Conservation (phyloP, 2,113 vertebrate species). For the Poeciliopsis retropinna region DNA sequence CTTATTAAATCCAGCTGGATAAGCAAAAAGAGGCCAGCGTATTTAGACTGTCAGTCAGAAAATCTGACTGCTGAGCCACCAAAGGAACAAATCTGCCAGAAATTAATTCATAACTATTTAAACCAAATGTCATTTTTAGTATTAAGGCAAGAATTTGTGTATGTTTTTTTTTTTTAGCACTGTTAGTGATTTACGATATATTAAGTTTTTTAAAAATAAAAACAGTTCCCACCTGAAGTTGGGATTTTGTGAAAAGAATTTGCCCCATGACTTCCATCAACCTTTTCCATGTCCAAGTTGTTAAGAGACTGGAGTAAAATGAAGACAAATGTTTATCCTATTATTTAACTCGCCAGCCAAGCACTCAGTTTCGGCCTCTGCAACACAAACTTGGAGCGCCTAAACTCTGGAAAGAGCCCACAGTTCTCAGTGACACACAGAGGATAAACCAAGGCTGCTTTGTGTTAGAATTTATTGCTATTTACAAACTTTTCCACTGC, state of each 20-base stretch:
- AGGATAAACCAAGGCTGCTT: constrained; percentile 24
- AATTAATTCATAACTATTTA: background rate
- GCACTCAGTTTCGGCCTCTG: constrained; percentile 10
- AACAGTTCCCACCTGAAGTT: background rate
- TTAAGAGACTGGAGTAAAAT: background rate
- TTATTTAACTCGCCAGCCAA: constrained; percentile 27
- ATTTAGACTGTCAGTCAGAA: constrained; percentile 7
- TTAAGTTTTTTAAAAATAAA: no score
- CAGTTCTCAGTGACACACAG: constrained; percentile 1
- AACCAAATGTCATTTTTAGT: background rate
- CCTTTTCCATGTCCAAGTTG: background rate
- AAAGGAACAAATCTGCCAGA: background rate
- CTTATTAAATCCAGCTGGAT: constrained; percentile 36
- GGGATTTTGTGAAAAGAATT: background rate
- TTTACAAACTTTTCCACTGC: background rate
- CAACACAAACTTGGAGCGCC: constrained; percentile 22
- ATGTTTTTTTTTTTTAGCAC: background rate
- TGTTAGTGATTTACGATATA: no score
- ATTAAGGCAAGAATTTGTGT: background rate
- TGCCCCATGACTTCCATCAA: background rate
- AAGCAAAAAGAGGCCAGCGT: constrained; percentile 28
- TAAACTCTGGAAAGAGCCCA: constrained; percentile 44
- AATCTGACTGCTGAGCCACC: background rate
- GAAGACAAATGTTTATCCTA: constrained; percentile 14
- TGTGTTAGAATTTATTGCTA: background rate